Evolutionary conservation across 2,888 invertebrate species (phyloP).

Genomic region (Hirtodrosophila duncani): DNA sequence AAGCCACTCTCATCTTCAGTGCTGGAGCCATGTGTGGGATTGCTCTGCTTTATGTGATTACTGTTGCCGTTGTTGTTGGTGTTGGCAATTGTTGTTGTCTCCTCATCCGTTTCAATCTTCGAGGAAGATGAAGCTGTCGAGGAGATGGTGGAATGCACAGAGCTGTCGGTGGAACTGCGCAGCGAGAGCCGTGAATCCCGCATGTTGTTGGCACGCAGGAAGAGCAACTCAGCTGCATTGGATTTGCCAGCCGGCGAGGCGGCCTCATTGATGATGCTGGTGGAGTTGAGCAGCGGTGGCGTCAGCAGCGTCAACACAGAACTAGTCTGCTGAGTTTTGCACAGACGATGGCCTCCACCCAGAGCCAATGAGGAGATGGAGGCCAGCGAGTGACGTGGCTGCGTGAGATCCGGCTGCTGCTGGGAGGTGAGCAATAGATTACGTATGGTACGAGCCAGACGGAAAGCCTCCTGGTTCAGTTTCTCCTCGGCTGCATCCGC

Average conservation of each 20-base stretch:
- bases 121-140: constrained; percentile 73
- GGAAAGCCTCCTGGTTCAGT: constrained; percentile 83
- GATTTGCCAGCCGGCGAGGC: constrained; percentile 18
- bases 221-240: constrained; percentile 71
- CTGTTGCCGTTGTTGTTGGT: constrained; percentile 4
- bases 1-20: constrained; percentile 91
- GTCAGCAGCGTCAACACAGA: constrained; percentile 45
- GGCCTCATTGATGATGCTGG: constrained; percentile 35
- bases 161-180: constrained; percentile 78
- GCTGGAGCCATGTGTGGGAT: constrained; percentile 62
- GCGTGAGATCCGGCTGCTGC: constrained; percentile 80
- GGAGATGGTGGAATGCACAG: constrained; percentile 77
- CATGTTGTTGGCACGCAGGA: constrained; percentile 75
- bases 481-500: constrained; percentile 82
- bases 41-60: constrained; percentile 26
- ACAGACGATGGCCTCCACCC: constrained; percentile 46
- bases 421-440: constrained; percentile 82
- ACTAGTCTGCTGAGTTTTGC: constrained; percentile 43
- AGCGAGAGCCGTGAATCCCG: constrained; percentile 77
- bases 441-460: constrained; percentile 83
- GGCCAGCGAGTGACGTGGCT: constrained; percentile 45
- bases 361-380: constrained; percentile 24
- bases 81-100: constrained; percentile 35
- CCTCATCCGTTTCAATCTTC: constrained; percentile 77
- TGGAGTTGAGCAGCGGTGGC: constrained; percentile 58